Conservation (phyloP, 1,140 invertebrate species). For the Hesperophylax magnus region DNA sequence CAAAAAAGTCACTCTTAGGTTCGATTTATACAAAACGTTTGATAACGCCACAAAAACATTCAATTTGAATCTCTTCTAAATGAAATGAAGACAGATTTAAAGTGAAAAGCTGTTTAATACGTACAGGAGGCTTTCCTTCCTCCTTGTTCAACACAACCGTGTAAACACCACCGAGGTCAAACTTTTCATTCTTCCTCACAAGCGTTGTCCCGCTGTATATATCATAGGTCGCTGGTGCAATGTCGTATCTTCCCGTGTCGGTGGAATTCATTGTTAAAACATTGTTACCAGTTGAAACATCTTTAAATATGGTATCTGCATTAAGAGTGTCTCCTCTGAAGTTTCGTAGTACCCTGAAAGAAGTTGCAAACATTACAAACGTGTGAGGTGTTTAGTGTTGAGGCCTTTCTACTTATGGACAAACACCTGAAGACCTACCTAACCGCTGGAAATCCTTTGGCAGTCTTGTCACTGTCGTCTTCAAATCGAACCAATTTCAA, state of each 20-base stretch:
- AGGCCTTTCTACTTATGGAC: no score
- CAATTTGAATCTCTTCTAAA: no score
- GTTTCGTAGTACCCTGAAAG: conserved; percentile 47
- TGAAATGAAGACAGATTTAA: no score
- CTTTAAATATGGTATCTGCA: conserved; percentile 29
- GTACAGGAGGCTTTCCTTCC: conserved; percentile 61
- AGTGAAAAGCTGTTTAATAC: background rate
- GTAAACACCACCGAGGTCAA: conserved; percentile 51
- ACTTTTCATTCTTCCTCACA: conserved; percentile 7
- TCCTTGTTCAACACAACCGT: conserved; percentile 32
- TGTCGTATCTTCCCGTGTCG: conserved; percentile 36
- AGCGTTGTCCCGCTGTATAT: conserved; percentile 30
- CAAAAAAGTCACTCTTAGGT: no score
- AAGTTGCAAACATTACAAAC: no score
- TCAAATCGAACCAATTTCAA: conserved; percentile 3
- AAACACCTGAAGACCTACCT: conserved; percentile 58
- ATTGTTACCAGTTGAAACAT: background rate
- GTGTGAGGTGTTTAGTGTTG: no score
- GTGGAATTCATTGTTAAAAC: conserved; percentile 19
- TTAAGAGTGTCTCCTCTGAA: background rate
- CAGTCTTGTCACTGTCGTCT: conserved; percentile 65
- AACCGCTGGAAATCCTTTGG: conserved; percentile 63
- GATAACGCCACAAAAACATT: no score
- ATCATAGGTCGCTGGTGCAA: conserved; percentile 41
- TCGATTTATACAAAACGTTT: no score